Evolutionary conservation across 2,888 invertebrate genomes (phyloP), one percentile per base, ranked within the genome.

Genomic region (Melanophora roralis): DNA sequence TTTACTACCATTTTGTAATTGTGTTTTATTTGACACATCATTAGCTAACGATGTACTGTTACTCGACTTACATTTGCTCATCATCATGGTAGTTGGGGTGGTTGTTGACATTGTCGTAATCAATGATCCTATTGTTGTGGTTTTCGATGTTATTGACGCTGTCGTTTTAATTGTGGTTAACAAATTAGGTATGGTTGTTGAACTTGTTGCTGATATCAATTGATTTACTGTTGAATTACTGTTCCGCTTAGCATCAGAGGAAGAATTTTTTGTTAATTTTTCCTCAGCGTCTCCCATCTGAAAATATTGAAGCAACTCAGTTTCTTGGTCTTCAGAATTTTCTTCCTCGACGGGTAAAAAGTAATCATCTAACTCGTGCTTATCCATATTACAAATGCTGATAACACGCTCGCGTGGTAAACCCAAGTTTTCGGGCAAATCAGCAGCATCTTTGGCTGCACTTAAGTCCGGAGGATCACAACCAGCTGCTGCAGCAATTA

Each of bases 261-360:
- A 88, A 88, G 84, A 90, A 89, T 86, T 88, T 76, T 76, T 80
- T 14, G 40, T 68, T 81, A 83, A 84, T 86, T 88, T 88, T 88
- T 88, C 89, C 88, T 89, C 89, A 89, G 87, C 88, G 84, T 84
- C 89, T 87, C 85, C 90, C 89, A 83, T 89, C 88, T 88, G 94
- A 89, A 96, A 96, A 90, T 96, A 96, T 90, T 95, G 95, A 88
- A 95, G 91, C 84, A 96, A 90, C 90, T 96, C 96, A 86, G 95
- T 95, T 89, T 96, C 96, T 86, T 94, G 95, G 85, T 95, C 95
- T 86, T 95, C 94, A 49, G 93, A 93, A 88, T 93, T 94, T 83
- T 93, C 93, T 81, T 94, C 94, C 53, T 83, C 83, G 88, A 94
- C 83, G 55, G 85, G 87, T 83, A 96, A 91, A 82, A 88, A 88